Conservation (phyloP, 1,140 invertebrate genomes). For the Nomia melanderi region DNA sequence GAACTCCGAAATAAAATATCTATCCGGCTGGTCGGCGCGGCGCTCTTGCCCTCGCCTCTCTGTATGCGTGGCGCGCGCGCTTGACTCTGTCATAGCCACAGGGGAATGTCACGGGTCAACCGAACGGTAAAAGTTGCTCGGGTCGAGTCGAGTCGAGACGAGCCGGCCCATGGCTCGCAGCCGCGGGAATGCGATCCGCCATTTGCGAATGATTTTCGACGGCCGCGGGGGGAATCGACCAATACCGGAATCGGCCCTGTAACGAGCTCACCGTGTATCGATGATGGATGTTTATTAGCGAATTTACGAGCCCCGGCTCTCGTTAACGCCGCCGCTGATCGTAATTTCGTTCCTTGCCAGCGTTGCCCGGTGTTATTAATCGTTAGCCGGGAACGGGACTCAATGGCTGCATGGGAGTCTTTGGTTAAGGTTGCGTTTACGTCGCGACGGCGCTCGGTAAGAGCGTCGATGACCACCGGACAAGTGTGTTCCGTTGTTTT, state of each 20-base stretch:
- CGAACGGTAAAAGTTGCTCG: slow-evolving; percentile 27
- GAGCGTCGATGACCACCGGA: too few relatives aligned
- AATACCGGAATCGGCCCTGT: not conserved
- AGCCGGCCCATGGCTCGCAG: not conserved
- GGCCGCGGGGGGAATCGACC: not conserved
- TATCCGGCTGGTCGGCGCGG: slow-evolving; percentile 1
- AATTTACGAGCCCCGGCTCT: slow-evolving; percentile 4
- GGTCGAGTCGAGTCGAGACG: too few relatives aligned
- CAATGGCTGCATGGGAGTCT: not conserved
- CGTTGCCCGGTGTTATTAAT: not conserved
- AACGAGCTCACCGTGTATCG: slow-evolving; percentile 14
- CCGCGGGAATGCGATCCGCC: slow-evolving; percentile 14
- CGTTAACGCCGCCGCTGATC: not conserved
- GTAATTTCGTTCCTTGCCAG: not conserved
- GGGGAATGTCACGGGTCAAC: slow-evolving; percentile 43
- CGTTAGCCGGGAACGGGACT: not conserved
- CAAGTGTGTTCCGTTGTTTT: too few relatives aligned
- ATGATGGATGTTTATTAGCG: slow-evolving; percentile 31
- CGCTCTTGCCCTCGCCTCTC: not conserved
- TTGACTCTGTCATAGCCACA: slow-evolving; percentile 50
- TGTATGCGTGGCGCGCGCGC: slow-evolving; percentile 2
- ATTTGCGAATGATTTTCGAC: slow-evolving; percentile 29
- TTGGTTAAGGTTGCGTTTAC: too few relatives aligned
- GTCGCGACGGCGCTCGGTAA: too few relatives aligned
- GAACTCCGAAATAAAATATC: slow-evolving; percentile 68